Base-by-base conservation (phyloP, 2,797 vertebrate species). In the Sebastes aleutianus region DNA sequence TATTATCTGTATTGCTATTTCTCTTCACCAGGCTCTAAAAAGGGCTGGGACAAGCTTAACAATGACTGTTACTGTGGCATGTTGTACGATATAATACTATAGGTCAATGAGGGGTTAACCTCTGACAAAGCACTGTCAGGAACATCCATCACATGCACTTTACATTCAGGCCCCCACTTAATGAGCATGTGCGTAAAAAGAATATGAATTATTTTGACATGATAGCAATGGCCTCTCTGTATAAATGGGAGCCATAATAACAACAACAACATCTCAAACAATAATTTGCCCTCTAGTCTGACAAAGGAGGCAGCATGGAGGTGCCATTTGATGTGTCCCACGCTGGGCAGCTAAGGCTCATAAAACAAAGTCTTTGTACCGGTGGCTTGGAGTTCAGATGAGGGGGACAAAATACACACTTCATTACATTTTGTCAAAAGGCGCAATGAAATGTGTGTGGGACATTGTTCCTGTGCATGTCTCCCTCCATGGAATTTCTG, bases 391-490 rank as follows among this genome's bases (percentile, higher is more conserved):
- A 90, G 95, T 96, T 96, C 95, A 93, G 88, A 95, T 87, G 91
- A 93, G 91, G 91, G 90, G 93, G 94, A 96, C 95, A 94, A 93
- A 93, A 91, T 93, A 93, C 94, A 97, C 97, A 97, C 96, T 96
- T 97, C 96, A 96, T 93, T 97, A 96, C 93, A 94, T 96, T 96
- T 95, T 86, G 94, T 97, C 95, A 97, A 97, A 97, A 96, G 94
- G 93, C 86, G 93, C 94, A 95, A 94, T 94, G 94, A 96, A 94
- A 96, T 95, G 94, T 96, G 95, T 93, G 94, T 83, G 89, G 89
- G 88, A 88, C 94, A 95, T 97, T 97, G 95, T 96, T 95, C 93
- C 92, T 91, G 94, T 95, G 93, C 95, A 95, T 96, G 96, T 96
- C 94, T 94, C 90, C 89, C 89, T 94, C 93, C 90, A 87, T 93